Evolutionary conservation across 1,140 invertebrate genomes (phyloP).

Genomic region (Conus betulinus): DNA sequence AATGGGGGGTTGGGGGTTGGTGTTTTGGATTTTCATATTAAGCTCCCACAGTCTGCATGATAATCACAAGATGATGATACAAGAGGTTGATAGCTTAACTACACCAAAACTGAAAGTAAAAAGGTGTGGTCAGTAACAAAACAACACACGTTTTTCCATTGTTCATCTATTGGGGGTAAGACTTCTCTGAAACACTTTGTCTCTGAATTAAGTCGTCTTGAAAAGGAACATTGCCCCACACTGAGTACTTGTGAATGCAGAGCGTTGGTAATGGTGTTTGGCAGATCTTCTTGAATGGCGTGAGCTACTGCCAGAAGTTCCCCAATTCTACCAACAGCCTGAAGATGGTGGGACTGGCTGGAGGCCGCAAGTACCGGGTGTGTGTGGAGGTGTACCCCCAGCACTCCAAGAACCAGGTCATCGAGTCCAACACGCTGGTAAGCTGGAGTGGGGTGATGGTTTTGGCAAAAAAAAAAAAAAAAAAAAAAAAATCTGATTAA

Average conservation of each 20-base stretch:
- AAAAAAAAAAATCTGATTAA: no score
- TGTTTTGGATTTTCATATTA: no score
- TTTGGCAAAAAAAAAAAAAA: no score
- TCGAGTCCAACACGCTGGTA: constrained; percentile 72
- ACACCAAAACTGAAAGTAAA: no score
- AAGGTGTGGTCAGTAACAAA: no score
- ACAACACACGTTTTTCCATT: background rate
- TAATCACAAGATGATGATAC: no score
- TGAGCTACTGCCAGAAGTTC: constrained; percentile 72
- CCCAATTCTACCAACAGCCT: constrained; percentile 67
- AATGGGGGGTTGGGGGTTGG: no score
- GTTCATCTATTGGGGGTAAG: background rate
- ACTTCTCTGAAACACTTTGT: no score
- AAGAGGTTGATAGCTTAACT: no score
- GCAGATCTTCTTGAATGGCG: constrained; percentile 73
- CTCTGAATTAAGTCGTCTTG: no score
- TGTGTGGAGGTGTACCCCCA: constrained; percentile 67
- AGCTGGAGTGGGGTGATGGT: constrained; percentile 10
- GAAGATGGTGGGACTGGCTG: constrained; percentile 71
- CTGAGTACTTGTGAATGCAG: background rate
- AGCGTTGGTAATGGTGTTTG: background rate
- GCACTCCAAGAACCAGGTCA: constrained; percentile 58
- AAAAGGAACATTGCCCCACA: background rate
- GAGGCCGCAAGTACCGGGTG: constrained; percentile 69
- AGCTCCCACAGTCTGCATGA: no score